A percentile compares a stretch with the other conserved stretches of the same genome.
These are phyloP conservation scores for Noctua janthina DNA, from an alignment of 2,888 invertebrate genomes.

Conservation along the genomic window DNA sequence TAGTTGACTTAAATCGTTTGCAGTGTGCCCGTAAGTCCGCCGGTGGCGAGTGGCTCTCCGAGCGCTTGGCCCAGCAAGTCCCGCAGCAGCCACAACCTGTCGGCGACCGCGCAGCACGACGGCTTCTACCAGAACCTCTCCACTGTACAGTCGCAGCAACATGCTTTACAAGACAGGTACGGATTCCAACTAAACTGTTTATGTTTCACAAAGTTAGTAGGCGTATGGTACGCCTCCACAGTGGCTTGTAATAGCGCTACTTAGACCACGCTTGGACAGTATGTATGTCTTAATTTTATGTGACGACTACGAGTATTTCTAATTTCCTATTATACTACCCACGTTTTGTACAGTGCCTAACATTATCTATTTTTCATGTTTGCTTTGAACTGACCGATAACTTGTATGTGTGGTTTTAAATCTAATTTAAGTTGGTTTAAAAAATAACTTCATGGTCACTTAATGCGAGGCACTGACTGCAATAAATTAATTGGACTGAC, in stretches of 20 bases:
- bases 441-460: not conserved
- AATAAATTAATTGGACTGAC: not conserved
- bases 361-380: not conserved
- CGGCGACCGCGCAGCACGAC: slow-evolving; percentile 81
- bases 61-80: slow-evolving; percentile 85
- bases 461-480: not conserved
- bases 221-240: not conserved
- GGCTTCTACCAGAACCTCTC: slow-evolving; percentile 93
- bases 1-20: not conserved
- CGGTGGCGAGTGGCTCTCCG: slow-evolving; percentile 64
- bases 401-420: not conserved
- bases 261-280: not conserved
- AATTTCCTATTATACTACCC: not conserved
- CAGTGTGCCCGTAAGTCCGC: slow-evolving; percentile 57
- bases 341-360: not conserved
- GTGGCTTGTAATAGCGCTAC: not conserved
- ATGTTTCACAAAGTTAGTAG: not conserved
- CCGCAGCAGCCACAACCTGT: slow-evolving; percentile 87
- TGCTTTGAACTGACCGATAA: not conserved
- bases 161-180: slow-evolving; percentile 80
- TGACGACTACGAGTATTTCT: not conserved
- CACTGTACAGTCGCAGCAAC: slow-evolving; percentile 81
- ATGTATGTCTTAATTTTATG: not conserved
- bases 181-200: not conserved
- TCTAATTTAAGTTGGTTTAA: not conserved